Base-by-base conservation (phyloP, 1,140 invertebrate genomes). In the Neoseiulus cucumeris region DNA sequence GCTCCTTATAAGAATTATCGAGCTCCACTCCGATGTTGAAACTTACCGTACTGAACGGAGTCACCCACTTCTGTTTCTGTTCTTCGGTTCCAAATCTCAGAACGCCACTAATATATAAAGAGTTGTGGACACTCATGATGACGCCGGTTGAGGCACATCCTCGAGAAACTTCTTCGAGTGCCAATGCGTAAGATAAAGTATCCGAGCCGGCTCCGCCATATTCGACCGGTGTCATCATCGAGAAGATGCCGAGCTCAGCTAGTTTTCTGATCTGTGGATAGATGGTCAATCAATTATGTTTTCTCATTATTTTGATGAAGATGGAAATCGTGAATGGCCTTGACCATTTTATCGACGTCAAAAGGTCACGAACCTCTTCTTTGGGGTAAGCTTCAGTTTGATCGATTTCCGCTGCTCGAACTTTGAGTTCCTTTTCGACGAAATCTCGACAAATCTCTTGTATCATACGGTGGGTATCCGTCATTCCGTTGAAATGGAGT, bases 401-500 rank as follows among this genome's bases (percentile, higher is more conserved):
- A 73, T 97, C 91, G 67, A 84, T 80, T 77, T 88, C 84, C 1
- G 80, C 83, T 12, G 91, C 91, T 71, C 87, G 83, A 1, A 89
- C 88, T 71, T 85, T 86, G 5, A 97, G 73, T 77, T 95, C 90
- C 41, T 81, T 83, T 72, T 95, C 88, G 12, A 87, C 87, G 78
- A 95, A 96, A 74, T 93, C 89, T 69, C 80, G 74, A 74, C 89
- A 91, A 25, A 90, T 94, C 75, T 94, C 87, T 66, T 87, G 81
- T 0, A 97, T 76, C 85, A 95, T 89, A 72, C 89, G 83, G 76
- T 96, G 88, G 0, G 88, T 92, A 67, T 97, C 91, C 6, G 90
- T 80, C n/a, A 95, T 75, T 25, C 45, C 45, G 28, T 39, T 6
- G 9, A 39, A 39, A 39, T 39, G 33, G 9, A 39, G 33, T 39